Conservation (phyloP, 1,140 invertebrate genomes). For the Halyomorpha halys region DNA sequence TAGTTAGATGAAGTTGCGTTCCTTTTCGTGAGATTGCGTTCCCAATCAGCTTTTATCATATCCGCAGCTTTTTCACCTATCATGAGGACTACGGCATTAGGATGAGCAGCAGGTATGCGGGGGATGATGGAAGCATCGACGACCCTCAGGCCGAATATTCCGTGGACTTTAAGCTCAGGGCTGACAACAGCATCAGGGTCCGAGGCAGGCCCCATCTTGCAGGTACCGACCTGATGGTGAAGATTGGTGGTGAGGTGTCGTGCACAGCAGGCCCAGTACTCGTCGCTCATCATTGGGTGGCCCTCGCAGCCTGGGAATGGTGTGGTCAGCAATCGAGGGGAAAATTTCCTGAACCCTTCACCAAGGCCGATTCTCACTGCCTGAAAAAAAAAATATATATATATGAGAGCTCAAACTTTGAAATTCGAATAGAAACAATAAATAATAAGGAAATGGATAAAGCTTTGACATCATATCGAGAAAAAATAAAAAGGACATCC, state of each 20-base stretch:
- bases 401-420: no score
- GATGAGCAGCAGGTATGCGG: slow-evolving; percentile 36
- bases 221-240: slow-evolving; percentile 36
- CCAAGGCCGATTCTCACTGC: slow-evolving; percentile 49
- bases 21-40: background rate
- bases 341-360: slow-evolving; percentile 45
- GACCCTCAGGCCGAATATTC: slow-evolving; percentile 35
- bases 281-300: slow-evolving; percentile 33
- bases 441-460: no score
- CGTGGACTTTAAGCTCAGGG: slow-evolving; percentile 32
- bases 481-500: no score
- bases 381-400: slow-evolving; percentile 26
- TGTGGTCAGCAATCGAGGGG: slow-evolving; percentile 23
- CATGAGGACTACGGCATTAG: slow-evolving; percentile 35
- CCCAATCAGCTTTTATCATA: slow-evolving; percentile 21
- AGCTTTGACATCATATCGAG: no score
- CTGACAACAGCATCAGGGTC: slow-evolving; percentile 33
- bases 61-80: slow-evolving; percentile 37
- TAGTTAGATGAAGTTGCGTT: no score
- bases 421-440: no score
- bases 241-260: slow-evolving; percentile 31
- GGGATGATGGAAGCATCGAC: slow-evolving; percentile 41
- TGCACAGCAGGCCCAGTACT: slow-evolving; percentile 38
- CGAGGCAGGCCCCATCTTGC: slow-evolving; percentile 37
- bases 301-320: slow-evolving; percentile 30